phyloP scores from a whole-genome alignment of 2,113 vertebrate genomes.

The human region GRCh38 chr3:87197001-87197500 shows the following conservation, averaged over 20 bases:
- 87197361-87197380: background rate
- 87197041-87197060: background rate
- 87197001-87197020: background rate
- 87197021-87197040: background rate
- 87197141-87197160: accelerated
- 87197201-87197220: background rate
- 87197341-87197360: background rate
- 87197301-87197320: background rate
- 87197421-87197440: background rate
- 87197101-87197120: background rate
- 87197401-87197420: background rate
- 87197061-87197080: background rate
- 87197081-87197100: background rate
- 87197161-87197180: background rate
- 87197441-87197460: background rate
- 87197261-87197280: background rate
- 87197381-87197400: background rate
- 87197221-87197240: background rate
- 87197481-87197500: background rate
- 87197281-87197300: background rate
- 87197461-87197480: background rate
- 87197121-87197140: background rate
- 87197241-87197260: background rate
- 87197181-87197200: background rate
- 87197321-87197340: background rate